Evolutionary conservation across 2,888 invertebrate species (phyloP).

Genomic region (Pachymerium ferrugineum): DNA sequence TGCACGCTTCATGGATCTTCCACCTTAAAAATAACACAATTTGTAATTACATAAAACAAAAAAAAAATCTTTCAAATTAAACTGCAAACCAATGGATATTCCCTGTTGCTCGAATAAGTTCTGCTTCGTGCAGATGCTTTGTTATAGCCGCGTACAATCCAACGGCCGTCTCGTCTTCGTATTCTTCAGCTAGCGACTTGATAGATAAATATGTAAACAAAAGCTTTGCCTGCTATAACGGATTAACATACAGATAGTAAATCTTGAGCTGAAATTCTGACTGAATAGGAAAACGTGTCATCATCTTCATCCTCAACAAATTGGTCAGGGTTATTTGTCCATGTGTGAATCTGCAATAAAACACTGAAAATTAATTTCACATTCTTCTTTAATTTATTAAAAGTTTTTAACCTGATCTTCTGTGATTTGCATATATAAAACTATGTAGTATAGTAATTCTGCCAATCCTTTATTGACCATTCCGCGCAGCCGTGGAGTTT

Average conservation of each 20-base stretch:
- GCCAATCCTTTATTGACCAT: constrained; percentile 57
- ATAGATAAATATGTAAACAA: not conserved
- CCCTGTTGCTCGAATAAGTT: constrained; percentile 51
- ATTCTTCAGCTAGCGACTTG: constrained; percentile 47
- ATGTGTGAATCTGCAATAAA: constrained; percentile 51
- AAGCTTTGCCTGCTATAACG: not conserved
- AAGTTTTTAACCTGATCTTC: constrained; percentile 55
- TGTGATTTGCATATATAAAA: constrained; percentile 65
- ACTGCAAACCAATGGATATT: constrained; percentile 45
- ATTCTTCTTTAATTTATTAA: not conserved
- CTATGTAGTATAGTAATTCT: constrained; percentile 61
- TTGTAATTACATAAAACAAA: not conserved
- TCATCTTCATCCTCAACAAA: constrained; percentile 66
- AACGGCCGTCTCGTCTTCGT: constrained; percentile 54
- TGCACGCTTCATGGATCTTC: constrained; percentile 62
- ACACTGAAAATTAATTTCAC: no score
- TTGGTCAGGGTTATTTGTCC: constrained; percentile 60
- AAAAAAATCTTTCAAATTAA: constrained; percentile 32
- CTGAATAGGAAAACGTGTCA: constrained; percentile 58
- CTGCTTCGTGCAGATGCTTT: constrained; percentile 57
- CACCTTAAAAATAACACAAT: constrained; percentile 50
- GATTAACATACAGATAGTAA: constrained; percentile 53
- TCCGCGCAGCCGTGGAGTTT: constrained; percentile 54
- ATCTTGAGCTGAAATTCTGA: constrained; percentile 62
- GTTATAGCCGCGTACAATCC: constrained; percentile 57